Conservation (phyloP, 2,797 vertebrate species). For the Chrysocyon brachyurus region DNA sequence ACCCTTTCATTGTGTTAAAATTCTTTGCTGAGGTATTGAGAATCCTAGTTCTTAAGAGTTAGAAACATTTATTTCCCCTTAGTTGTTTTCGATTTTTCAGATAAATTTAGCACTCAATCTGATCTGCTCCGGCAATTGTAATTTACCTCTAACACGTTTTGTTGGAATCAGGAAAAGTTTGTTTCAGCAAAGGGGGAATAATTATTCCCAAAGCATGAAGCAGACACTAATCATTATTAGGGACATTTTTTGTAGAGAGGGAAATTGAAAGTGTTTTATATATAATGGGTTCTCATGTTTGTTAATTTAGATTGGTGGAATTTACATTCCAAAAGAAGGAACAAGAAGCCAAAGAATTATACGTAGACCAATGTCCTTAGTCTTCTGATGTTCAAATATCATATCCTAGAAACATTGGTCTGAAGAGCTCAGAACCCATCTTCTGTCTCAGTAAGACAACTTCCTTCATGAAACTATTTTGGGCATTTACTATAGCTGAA, state of each 20-base stretch:
- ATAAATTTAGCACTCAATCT: constrained; percentile 71
- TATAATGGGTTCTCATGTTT: background rate
- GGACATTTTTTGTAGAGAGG: background rate
- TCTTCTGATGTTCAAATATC: background rate
- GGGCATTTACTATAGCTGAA: background rate
- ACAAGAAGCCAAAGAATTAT: background rate
- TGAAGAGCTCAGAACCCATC: background rate
- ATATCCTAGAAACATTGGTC: background rate
- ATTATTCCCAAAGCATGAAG: constrained; percentile 72
- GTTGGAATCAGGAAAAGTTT: constrained; percentile 62
- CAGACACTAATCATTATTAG: constrained; percentile 49
- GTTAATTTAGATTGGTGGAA: background rate
- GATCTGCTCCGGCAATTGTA: constrained; percentile 65
- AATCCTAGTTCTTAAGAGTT: constrained; percentile 51
- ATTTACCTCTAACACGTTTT: constrained; percentile 71
- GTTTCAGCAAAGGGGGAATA: constrained; percentile 58
- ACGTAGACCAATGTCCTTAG: background rate
- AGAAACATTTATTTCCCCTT: constrained; percentile 48
- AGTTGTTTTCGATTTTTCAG: constrained; percentile 66
- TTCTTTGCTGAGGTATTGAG: constrained; percentile 54
- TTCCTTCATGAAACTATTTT: constrained; percentile 30
- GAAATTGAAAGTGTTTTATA: background rate
- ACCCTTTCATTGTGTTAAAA: constrained; percentile 67
- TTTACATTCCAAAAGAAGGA: background rate
- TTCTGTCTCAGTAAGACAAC: background rate